Evolutionary conservation across 2,113 vertebrate genomes (phyloP), one percentile per base, ranked within the genome.

Genomic region (Barnardius zonarius): DNA sequence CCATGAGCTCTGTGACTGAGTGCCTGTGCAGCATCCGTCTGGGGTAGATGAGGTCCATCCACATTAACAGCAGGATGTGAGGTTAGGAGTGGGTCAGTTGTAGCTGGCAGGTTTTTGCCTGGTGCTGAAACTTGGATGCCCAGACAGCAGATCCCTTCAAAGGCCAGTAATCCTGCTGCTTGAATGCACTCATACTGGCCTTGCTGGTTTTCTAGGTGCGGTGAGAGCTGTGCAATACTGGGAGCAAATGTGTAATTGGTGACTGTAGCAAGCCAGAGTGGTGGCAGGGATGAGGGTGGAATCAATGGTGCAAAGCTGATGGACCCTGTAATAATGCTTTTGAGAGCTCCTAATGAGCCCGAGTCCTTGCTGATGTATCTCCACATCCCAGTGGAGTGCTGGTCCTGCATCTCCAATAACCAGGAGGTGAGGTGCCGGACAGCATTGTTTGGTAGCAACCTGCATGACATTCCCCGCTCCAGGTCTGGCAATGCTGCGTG

Each of bases 1-100:
- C 30, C 13, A 6, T 0, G 0, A 84, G 77, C 66, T 87, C 63
- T 8, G 15, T 5, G 30, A 43, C 27, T 1, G 2, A 54, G 48
- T 0, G 1, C 55, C 28, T 72, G 31, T 24, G 17, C 48, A 49
- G 70, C 33, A 35, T 35, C 57, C 64, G 74, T 18, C 83, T 92
- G 41, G 76, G 63, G 46, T 49, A 52, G 61, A 43, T 84, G 30
- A 35, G 88, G 77, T 74, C 55, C 11, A 17, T 64, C 90, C 3
- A 6, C 1, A 1, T 44, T 51, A 84, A 30, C 90, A 76, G 70
- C 49, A 70, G 83, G 49, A 70, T 90, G 76, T 2, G 51, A 81
- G 55, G 83, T 93, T 67, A 91, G 66, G 51, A 46, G 46, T 30
- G n/a, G 87, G 87, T 55, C 69, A 64, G 41, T 68, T 86, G 28